Percentiles rank a stretch among this genome's conserved stretches.
phyloP scores from a whole-genome alignment of 2,888 invertebrate genomes.

The Gasteruption jaculator region DNA sequence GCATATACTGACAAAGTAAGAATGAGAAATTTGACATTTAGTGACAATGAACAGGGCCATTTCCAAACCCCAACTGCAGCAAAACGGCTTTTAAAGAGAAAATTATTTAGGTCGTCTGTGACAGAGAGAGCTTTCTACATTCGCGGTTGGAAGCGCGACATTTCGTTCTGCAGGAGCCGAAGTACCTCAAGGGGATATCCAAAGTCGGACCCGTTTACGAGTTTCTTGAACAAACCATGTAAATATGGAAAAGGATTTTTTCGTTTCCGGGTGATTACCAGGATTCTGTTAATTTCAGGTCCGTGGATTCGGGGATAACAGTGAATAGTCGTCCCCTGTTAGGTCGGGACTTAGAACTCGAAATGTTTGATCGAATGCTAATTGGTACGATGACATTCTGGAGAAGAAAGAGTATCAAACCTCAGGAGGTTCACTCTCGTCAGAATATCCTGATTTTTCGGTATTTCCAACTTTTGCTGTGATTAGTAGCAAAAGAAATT shows the following conservation, averaged over 20 bases:
- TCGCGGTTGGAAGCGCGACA: slow-evolving; percentile 61
- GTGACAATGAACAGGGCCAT: too few species aligned
- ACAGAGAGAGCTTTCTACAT: slow-evolving; percentile 63
- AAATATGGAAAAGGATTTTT: slow-evolving; percentile 18
- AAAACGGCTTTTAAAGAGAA: too few species aligned
- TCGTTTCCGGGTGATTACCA: slow-evolving; percentile 5
- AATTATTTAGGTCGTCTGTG: slow-evolving; percentile 53
- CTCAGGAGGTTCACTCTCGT: too few species aligned
- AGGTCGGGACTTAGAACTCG: slow-evolving; percentile 53
- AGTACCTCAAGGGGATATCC: slow-evolving; percentile 59
- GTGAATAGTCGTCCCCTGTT: slow-evolving; percentile 52
- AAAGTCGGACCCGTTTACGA: slow-evolving; percentile 65
- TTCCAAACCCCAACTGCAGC: too few species aligned
- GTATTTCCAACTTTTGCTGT: too few species aligned
- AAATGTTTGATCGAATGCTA: slow-evolving; percentile 31
- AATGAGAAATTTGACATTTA: too few species aligned
- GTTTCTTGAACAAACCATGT: slow-evolving; percentile 51
- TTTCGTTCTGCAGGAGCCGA: slow-evolving; percentile 58
- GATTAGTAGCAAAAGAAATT: too few species aligned
- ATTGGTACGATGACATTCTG: slow-evolving; percentile 22
- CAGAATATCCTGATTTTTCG: too few species aligned
- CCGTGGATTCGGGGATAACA: slow-evolving; percentile 26
- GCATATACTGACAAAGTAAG: slow-evolving; percentile 59
- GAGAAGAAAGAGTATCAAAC: too few species aligned
- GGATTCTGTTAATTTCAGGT: not conserved